These are phyloP conservation scores for Oikopleura dioica DNA, from an alignment of 23 tunicate species.

Conservation along the genomic window DNA sequence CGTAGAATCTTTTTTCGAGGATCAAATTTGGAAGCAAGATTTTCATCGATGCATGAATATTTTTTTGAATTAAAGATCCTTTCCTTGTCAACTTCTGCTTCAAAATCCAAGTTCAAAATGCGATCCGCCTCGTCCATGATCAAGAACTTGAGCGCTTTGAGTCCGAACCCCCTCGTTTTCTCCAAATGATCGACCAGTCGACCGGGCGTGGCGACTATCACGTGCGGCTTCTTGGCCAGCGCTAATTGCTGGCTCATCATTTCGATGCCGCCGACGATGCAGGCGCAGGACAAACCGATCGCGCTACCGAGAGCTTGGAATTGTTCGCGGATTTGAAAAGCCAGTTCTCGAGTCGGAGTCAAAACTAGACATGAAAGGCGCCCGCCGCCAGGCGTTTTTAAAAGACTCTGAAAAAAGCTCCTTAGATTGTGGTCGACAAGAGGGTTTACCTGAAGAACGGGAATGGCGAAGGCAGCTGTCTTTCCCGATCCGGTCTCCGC, in stretches of 20 bases:
- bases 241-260: constrained; percentile 52
- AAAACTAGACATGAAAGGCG: constrained; percentile 46
- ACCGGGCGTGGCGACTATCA: constrained; percentile 80
- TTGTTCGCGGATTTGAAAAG: constrained; percentile 81
- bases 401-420: constrained; percentile 19
- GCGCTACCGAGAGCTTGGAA: constrained; percentile 69
- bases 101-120: constrained; percentile 78
- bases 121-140: constrained; percentile 86
- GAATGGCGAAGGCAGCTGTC: constrained; percentile 80
- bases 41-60: too few species aligned
- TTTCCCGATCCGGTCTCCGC: constrained; percentile 98
- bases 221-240: constrained; percentile 73
- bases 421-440: too few species aligned
- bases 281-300: constrained; percentile 52
- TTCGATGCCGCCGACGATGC: constrained; percentile 63
- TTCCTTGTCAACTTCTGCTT: constrained; percentile 42
- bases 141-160: constrained; percentile 37
- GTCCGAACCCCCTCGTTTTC: constrained; percentile 64
- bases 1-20: constrained; percentile 43
- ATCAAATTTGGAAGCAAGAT: too few species aligned
- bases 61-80: too few species aligned
- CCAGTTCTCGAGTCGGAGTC: constrained; percentile 75
- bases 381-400: constrained; percentile 49
- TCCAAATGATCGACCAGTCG: constrained; percentile 64
- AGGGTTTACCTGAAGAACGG: constrained; percentile 26